Evolutionary conservation across 1,140 invertebrate species (phyloP), one percentile per base, ranked within the genome.

Genomic region (Sminthurinus signatus): DNA sequence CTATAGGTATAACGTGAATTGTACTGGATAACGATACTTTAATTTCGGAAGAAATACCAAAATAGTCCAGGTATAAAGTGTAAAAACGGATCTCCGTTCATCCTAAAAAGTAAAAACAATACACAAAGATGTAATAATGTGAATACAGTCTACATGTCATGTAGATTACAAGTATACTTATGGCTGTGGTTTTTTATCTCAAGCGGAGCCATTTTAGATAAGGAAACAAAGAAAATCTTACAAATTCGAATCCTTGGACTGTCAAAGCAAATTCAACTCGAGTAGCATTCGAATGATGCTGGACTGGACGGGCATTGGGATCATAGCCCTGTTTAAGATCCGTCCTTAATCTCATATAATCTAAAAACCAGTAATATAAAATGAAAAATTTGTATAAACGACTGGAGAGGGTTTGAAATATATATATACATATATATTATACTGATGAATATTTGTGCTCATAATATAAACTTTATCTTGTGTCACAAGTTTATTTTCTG

Each of bases 241-340:
- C 69, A 59, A 72, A 64, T 32, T 72, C 70, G 54, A 72, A 67
- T 23, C 60, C 67, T 32, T 60, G 63, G 3, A 68, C 23, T 2
- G 54, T 27, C 42, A 68, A 19, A 48, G 64, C 60, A 8, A 69
- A 25, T 32, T 56, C 17, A 2, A 72, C 59, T n/a, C 39, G 0
- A 2, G 70, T 72, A 21, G 62, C 19, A 51, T 72, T 65, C 10
- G 39, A 31, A 32, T 67, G 64, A 54, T 59, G 31, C 44, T 65
- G 59, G 28, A 55, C 23, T 10, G 70, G 70, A 5, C 70, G 50
- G 12, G 61, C 42, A 29, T 69, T 58, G 19, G 32, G 50, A 32
- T 72, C 64, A 31, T 72, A 72, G 2, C 67, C 67, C 14, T 28
- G 46, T 15, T 67, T 36, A 10, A 72, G 27, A 27, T 62, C 64